phyloP scores from a whole-genome alignment of 2,888 invertebrate genomes.

The Galeruca laticollis region DNA sequence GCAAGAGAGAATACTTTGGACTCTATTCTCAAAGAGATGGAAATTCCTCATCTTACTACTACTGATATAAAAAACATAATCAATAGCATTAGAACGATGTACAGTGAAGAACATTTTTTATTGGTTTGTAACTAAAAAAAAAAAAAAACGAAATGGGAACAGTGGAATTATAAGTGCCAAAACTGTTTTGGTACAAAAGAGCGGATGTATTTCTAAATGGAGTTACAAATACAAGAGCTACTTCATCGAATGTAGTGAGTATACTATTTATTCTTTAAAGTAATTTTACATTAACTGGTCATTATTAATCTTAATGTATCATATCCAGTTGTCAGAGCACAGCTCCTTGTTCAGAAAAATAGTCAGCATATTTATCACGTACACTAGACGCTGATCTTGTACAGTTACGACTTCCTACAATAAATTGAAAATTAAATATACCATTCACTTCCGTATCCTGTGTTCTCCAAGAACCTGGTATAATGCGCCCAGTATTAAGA shows the following conservation, averaged over 20 bases:
- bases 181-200: constrained; percentile 47
- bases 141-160: constrained; percentile 37
- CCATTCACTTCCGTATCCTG: constrained; percentile 39
- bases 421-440: constrained; percentile 38
- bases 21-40: constrained; percentile 51
- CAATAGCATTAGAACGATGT: constrained; percentile 63
- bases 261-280: constrained; percentile 34
- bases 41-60: constrained; percentile 57
- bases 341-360: constrained; percentile 46
- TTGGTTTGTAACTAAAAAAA: constrained; percentile 55
- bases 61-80: constrained; percentile 59
- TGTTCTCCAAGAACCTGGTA: constrained; percentile 48
- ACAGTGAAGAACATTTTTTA: constrained; percentile 60
- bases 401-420: constrained; percentile 29
- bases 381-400: constrained; percentile 33
- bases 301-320: constrained; percentile 40
- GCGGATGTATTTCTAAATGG: constrained; percentile 46
- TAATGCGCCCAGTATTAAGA: constrained; percentile 34
- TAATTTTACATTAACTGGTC: constrained; percentile 35
- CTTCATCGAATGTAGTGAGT: constrained; percentile 48
- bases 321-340: constrained; percentile 48
- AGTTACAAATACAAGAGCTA: constrained; percentile 41
- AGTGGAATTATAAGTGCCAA: constrained; percentile 42
- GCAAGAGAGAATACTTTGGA: constrained; percentile 54
- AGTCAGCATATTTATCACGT: constrained; percentile 39